Conservation (phyloP, 2,113 vertebrate genomes). For the Corythornis madagascariensis region DNA sequence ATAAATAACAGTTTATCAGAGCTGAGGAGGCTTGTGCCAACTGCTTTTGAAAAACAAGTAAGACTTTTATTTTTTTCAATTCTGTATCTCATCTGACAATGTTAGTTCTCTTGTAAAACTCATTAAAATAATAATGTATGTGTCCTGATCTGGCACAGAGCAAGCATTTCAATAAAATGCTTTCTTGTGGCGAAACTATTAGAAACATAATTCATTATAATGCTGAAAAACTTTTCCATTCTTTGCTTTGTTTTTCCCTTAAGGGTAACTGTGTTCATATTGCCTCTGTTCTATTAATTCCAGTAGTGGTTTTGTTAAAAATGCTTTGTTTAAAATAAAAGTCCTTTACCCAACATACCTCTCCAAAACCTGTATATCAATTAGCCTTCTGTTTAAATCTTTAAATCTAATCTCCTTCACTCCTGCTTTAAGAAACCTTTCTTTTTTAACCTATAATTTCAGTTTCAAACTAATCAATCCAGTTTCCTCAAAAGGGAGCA, state of each 20-base stretch:
- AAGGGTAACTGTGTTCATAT: constrained; percentile 72
- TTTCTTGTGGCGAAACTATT: constrained; percentile 84
- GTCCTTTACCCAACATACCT: not conserved
- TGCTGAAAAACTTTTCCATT: constrained; percentile 81
- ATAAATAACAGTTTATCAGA: constrained; percentile 97
- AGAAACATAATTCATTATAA: constrained; percentile 81
- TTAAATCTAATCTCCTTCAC: not conserved
- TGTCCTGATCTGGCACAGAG: constrained; percentile 77
- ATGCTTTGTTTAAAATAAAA: not conserved
- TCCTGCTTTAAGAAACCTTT: not conserved
- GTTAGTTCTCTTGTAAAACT: constrained; percentile 74
- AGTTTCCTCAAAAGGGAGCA: not conserved
- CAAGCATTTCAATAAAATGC: constrained; percentile 80
- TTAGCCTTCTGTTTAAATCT: constrained; percentile 33
- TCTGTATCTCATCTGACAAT: constrained; percentile 72
- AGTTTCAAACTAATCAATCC: not conserved
- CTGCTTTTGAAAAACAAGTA: constrained; percentile 96
- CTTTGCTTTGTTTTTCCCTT: constrained; percentile 76
- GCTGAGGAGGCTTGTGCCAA: constrained; percentile 90
- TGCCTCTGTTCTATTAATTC: constrained; percentile 76
- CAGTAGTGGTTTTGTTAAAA: constrained; percentile 75
- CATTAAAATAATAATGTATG: constrained; percentile 79
- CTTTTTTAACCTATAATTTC: not conserved
- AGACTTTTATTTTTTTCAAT: constrained; percentile 37
- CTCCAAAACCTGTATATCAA: not conserved